A percentile compares a stretch with the other conserved stretches of the same genome.
Conservation (phyloP, 2,113 vertebrate species). For the Oryzias curvinotus region DNA sequence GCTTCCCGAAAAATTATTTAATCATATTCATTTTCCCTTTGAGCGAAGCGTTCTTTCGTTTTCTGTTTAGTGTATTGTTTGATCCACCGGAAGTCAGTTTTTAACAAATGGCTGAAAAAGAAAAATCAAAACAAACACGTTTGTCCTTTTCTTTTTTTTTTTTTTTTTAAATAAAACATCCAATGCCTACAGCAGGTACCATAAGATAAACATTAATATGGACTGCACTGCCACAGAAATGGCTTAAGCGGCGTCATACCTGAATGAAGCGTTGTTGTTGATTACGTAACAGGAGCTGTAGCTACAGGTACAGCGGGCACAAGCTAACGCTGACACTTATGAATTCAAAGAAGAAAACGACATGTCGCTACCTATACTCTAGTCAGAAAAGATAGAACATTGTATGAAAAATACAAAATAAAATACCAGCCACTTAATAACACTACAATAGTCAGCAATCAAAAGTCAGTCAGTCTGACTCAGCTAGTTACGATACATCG, state of each 20-base stretch:
- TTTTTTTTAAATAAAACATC: background rate
- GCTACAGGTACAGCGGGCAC: background rate
- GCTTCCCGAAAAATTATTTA: background rate
- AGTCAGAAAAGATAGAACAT: background rate
- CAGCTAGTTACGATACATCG: slow-evolving; percentile 60
- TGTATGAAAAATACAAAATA: background rate
- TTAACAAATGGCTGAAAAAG: background rate
- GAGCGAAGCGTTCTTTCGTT: background rate
- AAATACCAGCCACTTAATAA: background rate
- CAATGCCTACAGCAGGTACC: background rate
- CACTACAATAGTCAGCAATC: background rate
- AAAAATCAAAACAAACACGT: background rate
- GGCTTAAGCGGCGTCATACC: background rate
- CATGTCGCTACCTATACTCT: background rate
- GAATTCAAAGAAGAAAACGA: background rate
- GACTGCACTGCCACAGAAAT: slow-evolving; percentile 3
- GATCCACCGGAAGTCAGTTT: background rate
- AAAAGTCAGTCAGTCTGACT: slow-evolving; percentile 55
- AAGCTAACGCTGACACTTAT: background rate
- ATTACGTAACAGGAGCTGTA: slow-evolving; percentile 40
- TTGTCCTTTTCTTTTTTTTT: background rate
- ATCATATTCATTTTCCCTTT: slow-evolving; percentile 3
- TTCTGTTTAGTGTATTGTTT: background rate
- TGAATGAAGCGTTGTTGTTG: background rate
- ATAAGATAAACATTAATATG: background rate